These are phyloP conservation scores for Cetonia aurata DNA, from an alignment of 2,888 invertebrate species.

Conservation along the genomic window DNA sequence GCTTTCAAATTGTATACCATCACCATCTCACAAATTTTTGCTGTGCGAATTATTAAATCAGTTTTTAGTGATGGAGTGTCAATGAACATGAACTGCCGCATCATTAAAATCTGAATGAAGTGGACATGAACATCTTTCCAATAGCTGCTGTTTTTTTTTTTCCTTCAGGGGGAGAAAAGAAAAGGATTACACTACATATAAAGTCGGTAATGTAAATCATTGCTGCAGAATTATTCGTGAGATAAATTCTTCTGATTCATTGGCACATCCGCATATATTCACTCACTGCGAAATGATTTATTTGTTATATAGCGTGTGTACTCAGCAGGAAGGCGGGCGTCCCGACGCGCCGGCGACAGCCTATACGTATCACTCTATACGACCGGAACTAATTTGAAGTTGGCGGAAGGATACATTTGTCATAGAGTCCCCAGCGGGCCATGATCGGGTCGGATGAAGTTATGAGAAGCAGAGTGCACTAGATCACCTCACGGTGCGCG, in stretches of 20 bases:
- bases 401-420: slow-evolving; percentile 69
- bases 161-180: too few relatives aligned
- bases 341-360: slow-evolving; percentile 48
- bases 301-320: slow-evolving; percentile 64
- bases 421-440: slow-evolving; percentile 67
- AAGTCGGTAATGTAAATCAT: too few relatives aligned
- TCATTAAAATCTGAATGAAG: too few relatives aligned
- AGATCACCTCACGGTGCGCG: slow-evolving; percentile 63
- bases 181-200: too few relatives aligned
- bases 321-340: slow-evolving; percentile 56
- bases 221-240: too few relatives aligned
- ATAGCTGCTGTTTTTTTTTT: too few relatives aligned
- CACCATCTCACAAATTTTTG: too few relatives aligned
- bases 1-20: too few relatives aligned
- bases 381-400: slow-evolving; percentile 69
- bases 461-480: slow-evolving; percentile 68
- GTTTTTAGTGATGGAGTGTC: too few relatives aligned
- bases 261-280: slow-evolving; percentile 45
- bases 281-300: slow-evolving; percentile 59
- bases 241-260: slow-evolving; percentile 11
- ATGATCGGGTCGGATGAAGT: slow-evolving; percentile 69
- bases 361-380: slow-evolving; percentile 58
- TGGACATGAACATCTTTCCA: too few relatives aligned
- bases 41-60: too few relatives aligned
- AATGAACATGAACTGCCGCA: too few relatives aligned